Base-by-base conservation (phyloP, 1,140 invertebrate species). In the Gryllus bimaculatus region DNA sequence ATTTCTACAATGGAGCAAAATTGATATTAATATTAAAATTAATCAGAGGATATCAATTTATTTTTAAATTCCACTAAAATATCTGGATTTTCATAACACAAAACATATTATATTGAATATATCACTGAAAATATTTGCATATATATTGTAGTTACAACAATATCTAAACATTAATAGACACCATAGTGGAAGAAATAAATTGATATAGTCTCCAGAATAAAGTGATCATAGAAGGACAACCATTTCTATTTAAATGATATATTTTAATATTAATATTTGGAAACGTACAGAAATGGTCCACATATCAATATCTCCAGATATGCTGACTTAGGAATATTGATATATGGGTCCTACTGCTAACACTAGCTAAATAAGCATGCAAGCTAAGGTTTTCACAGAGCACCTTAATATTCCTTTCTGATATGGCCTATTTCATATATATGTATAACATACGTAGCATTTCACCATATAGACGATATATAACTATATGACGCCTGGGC, bases 11-110 rank as follows among this genome's bases (percentile, higher is more conserved):
- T 66, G 54, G 54, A 66, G 54, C 54, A 66, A 18, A 66, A 66
- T 66, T 66, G 54, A 66, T 66, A 66, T 66, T 66, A 66, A 66
- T 66, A 66, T 66, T 66, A 66, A 66, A 66, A 66, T 66, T 66
- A 66, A 66, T 66, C 54, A 66, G 54, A 66, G 54, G 54, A 66
- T 66, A 66, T 66, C 54, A 66, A 66, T 66, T 66, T 66, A 66
- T 66, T 66, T 66, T 66, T 66, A 18, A 66, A 13, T 66, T 66
- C 54, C 54, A 66, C 54, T 39, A 66, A 66, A 66, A 66, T 66
- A 66, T 66, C 54, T 66, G 18, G 54, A 66, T 66, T 66, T 66
- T 10, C 10, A 66, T 39, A 66, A 18, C 10, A 66, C 18, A 66
- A 7, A 66, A 10, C 54, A 10, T 13, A 66, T 66, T 66, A 39